Evolutionary conservation across 2,113 vertebrate genomes (phyloP).

Genomic region (Sitta europaea): DNA sequence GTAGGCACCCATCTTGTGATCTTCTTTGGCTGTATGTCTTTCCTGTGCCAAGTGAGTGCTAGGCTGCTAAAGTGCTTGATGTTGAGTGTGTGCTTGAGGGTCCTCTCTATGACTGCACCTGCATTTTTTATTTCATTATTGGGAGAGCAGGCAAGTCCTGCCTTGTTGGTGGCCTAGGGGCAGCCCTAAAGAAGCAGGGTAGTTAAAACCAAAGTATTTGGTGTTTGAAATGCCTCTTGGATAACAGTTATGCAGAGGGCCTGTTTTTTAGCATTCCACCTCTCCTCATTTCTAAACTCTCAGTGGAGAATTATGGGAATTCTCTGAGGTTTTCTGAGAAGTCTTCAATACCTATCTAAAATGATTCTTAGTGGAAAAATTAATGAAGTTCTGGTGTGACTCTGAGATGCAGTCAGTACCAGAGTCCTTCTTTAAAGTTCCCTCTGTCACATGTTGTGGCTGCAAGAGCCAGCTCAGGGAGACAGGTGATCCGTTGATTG

Average conservation of each 20-base stretch:
- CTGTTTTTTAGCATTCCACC: neutral
- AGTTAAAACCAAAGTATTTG: neutral
- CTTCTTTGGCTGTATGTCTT: accelerated
- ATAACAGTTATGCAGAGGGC: neutral
- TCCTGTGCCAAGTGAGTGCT: neutral
- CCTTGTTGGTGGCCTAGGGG: neutral
- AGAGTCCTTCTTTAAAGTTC: neutral
- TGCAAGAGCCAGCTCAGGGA: neutral
- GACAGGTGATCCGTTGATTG: neutral
- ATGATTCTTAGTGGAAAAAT: neutral
- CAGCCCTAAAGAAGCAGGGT: neutral
- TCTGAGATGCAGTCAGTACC: neutral
- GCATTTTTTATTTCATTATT: neutral
- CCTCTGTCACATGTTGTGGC: neutral
- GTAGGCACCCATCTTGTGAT: neutral
- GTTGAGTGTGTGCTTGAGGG: neutral
- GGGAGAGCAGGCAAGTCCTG: neutral
- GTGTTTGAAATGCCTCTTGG: neutral
- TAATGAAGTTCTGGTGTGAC: neutral
- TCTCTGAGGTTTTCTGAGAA: neutral
- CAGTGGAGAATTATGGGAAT: neutral
- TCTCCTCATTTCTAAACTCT: neutral
- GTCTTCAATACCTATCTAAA: neutral
- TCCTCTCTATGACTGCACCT: neutral
- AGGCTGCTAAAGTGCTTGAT: neutral